phyloP scores from a whole-genome alignment of 2,113 vertebrate species.

The Elanoides forficatus region DNA sequence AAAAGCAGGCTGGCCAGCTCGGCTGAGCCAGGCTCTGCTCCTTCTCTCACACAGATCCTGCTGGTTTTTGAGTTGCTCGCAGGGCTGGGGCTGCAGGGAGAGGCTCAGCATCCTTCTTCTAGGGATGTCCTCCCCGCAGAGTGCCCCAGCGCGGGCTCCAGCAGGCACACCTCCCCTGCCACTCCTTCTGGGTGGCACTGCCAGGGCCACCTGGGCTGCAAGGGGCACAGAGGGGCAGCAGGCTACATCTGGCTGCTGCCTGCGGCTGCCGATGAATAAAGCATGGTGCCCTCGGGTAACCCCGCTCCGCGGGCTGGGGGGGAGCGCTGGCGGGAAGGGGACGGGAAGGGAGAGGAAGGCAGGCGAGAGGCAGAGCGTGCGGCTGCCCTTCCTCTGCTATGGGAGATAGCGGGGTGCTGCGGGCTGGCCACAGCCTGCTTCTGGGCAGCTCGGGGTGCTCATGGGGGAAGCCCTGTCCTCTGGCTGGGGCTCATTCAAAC shows the following conservation, averaged over 20 bases:
- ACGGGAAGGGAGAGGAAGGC: background rate
- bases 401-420: background rate
- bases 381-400: background rate
- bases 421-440: background rate
- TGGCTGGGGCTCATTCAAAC: background rate
- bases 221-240: background rate
- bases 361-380: accelerated
- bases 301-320: background rate
- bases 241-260: background rate
- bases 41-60: background rate
- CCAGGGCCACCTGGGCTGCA: background rate
- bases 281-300: background rate
- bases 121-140: background rate
- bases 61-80: background rate
- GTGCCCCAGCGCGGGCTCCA: background rate
- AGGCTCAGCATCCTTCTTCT: background rate
- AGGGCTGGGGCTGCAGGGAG: background rate
- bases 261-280: background rate
- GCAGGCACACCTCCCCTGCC: background rate
- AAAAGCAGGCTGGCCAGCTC: background rate
- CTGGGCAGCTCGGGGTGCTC: background rate
- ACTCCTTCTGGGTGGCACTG: background rate
- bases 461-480: background rate
- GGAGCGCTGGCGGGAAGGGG: background rate
- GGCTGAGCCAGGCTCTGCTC: background rate